These are phyloP conservation scores for Coelopa pilipes DNA, from an alignment of 2,888 invertebrate species.

Conservation along the genomic window DNA sequence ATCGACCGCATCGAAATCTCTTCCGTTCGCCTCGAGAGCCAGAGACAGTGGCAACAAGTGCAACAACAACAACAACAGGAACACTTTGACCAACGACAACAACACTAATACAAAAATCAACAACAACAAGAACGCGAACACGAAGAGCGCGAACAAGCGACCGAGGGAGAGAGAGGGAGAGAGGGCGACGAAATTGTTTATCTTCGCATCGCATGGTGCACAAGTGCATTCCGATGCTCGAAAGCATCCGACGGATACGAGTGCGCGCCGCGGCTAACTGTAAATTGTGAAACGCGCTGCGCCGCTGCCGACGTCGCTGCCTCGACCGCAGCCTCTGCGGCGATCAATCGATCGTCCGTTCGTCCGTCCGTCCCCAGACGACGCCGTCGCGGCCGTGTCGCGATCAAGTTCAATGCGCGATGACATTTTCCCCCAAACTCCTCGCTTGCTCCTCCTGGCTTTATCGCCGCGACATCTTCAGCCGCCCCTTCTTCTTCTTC, in stretches of 20 bases:
- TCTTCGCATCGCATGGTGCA: slow-evolving; percentile 30
- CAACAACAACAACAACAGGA: slow-evolving; percentile 9
- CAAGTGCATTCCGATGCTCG: slow-evolving; percentile 42
- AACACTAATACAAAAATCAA: neutral
- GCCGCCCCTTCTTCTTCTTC: slow-evolving; percentile 3
- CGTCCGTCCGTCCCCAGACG: neutral
- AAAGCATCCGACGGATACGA: slow-evolving; percentile 14
- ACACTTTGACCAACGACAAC: neutral
- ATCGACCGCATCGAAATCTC: slow-evolving; percentile 22
- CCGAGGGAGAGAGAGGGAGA: slow-evolving; percentile 11
- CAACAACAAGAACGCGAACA: slow-evolving; percentile 26
- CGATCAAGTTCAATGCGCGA: slow-evolving; percentile 51
- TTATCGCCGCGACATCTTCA: too few species aligned
- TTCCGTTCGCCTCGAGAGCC: slow-evolving; percentile 39
- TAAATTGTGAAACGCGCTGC: slow-evolving; percentile 12
- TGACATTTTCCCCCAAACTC: slow-evolving; percentile 41
- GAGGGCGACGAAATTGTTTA: slow-evolving; percentile 10
- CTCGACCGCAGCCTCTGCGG: too few species aligned
- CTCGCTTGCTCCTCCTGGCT: slow-evolving; percentile 3
- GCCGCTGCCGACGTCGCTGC: neutral
- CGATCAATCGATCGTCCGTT: slow-evolving; percentile 22
- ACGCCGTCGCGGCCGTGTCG: slow-evolving; percentile 27
- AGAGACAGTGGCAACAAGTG: slow-evolving; percentile 31
- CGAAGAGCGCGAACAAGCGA: slow-evolving; percentile 25
- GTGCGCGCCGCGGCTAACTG: slow-evolving; percentile 21